These are phyloP conservation scores for Himantopus leucocephalus DNA, from an alignment of 2,113 vertebrate genomes.

Conservation along the genomic window DNA sequence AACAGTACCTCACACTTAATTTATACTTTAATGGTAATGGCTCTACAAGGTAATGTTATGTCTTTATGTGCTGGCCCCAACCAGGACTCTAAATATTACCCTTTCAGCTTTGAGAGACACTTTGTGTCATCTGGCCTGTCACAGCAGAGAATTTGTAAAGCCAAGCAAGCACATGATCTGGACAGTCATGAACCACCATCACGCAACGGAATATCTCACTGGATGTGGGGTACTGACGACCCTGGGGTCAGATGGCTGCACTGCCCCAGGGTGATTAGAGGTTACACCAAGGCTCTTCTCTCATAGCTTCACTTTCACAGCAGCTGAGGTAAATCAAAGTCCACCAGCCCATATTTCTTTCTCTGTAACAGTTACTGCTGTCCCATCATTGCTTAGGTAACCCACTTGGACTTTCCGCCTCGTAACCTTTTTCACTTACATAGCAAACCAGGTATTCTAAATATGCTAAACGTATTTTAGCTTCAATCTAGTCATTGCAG, in stretches of 20 bases:
- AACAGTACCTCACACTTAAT: neutral
- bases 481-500: neutral
- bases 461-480: neutral
- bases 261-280: neutral
- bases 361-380: neutral
- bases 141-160: neutral
- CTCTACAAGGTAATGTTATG: neutral
- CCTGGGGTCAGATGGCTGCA: neutral
- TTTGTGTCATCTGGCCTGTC: neutral
- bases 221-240: neutral
- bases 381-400: neutral
- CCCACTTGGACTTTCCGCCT: neutral
- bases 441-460: neutral
- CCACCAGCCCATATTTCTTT: neutral
- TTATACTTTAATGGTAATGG: neutral
- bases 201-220: neutral
- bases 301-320: neutral
- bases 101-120: neutral
- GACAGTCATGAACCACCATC: neutral
- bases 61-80: neutral
- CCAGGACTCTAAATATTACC: neutral
- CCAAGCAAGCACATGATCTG: neutral
- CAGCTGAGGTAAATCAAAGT: neutral
- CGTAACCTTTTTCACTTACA: neutral
- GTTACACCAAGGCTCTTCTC: neutral